Conservation (phyloP, 2,888 invertebrate species). For the Patella ulyssiponensis region DNA sequence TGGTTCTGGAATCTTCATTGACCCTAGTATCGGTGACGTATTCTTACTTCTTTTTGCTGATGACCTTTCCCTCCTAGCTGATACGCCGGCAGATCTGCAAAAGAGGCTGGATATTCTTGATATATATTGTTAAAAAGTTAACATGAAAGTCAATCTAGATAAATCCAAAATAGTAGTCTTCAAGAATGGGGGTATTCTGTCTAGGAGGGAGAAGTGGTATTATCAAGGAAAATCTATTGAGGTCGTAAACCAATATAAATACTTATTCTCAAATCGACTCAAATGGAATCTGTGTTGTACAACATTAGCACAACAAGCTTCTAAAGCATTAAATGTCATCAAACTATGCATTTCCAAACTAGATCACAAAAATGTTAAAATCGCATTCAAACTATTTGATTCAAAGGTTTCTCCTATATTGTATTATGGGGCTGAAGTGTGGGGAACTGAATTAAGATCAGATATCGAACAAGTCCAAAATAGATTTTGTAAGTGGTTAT, state of each 20-base stretch:
- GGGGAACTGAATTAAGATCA: background rate
- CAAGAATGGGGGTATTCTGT: constrained; percentile 29
- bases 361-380: background rate
- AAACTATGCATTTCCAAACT: no score
- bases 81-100: constrained; percentile 33
- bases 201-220: constrained; percentile 28
- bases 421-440: background rate
- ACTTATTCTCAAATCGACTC: no score
- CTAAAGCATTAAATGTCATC: no score
- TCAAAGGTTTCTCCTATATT: background rate
- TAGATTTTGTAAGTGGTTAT: constrained; percentile 3
- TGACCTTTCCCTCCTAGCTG: constrained; percentile 34
- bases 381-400: background rate
- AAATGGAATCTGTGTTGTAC: no score
- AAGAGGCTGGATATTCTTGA: constrained; percentile 25
- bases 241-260: no score
- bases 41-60: constrained; percentile 35
- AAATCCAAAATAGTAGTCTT: constrained; percentile 33
- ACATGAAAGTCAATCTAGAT: constrained; percentile 25
- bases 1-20: no score
- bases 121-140: constrained; percentile 24
- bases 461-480: background rate
- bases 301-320: no score
- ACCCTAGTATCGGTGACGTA: background rate
- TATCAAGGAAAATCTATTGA: no score